These are phyloP conservation scores for Lithophane socia DNA, from an alignment of 2,888 invertebrate species.

Conservation along the genomic window DNA sequence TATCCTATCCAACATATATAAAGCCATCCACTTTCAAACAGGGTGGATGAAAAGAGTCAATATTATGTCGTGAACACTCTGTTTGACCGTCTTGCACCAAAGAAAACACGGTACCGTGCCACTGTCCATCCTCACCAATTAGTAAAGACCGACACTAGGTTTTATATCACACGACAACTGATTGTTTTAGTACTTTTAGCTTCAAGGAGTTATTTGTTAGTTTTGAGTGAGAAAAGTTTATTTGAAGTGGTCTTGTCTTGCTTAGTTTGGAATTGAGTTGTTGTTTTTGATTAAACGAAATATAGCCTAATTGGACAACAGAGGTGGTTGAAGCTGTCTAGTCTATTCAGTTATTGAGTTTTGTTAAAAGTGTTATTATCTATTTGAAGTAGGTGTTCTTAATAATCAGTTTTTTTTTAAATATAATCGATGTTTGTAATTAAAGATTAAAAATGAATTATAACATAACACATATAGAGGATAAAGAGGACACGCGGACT, in stretches of 20 bases:
- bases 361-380: neutral
- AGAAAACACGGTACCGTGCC: conserved; percentile 52
- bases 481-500: no score
- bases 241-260: conserved; percentile 1
- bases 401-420: neutral
- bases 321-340: neutral
- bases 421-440: no score
- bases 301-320: neutral
- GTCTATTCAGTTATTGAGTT: neutral
- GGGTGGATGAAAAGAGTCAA: conserved; percentile 50
- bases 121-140: conserved; percentile 62
- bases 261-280: conserved; percentile 7
- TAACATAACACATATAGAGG: no score
- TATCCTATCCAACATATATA: neutral
- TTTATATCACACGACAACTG: conserved; percentile 57
- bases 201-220: neutral
- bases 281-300: conserved; percentile 5
- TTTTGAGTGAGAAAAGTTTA: conserved; percentile 20
- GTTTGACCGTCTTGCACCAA: conserved; percentile 57
- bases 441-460: neutral
- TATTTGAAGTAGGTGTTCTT: neutral
- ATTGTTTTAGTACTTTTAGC: conserved; percentile 14
- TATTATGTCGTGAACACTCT: conserved; percentile 55
- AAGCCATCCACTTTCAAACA: conserved; percentile 30
- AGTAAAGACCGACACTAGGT: conserved; percentile 47